Conservation (phyloP, 2,888 invertebrate genomes). For the Cosmia pyralina region DNA sequence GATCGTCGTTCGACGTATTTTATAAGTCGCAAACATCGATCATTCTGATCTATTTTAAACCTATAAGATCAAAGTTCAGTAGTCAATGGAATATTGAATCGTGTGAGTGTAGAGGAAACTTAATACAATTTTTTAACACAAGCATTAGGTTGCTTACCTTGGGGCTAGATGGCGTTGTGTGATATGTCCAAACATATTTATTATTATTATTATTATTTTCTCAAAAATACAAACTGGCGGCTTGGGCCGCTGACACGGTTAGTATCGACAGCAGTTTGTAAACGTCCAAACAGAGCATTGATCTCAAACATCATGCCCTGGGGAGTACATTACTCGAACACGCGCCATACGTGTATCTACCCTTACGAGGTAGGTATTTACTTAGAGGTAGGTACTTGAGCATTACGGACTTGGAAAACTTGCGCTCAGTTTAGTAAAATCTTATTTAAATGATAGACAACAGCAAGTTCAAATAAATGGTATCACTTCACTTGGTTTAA, state of each 20-base stretch:
- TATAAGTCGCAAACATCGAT: slow-evolving; percentile 10
- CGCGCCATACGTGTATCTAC: background rate
- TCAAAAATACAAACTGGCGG: background rate
- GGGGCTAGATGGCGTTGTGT: too few relatives aligned
- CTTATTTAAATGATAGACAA: too few relatives aligned
- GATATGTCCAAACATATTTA: too few relatives aligned
- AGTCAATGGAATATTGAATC: background rate
- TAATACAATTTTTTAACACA: slow-evolving; percentile 15
- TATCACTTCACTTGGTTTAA: too few relatives aligned
- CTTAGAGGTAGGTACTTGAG: too few relatives aligned
- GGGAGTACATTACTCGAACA: slow-evolving; percentile 43
- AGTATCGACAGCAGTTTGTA: slow-evolving; percentile 27
- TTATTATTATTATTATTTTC: too few relatives aligned
- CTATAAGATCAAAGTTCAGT: slow-evolving; percentile 7
- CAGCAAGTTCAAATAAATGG: too few relatives aligned
- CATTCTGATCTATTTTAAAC: slow-evolving; percentile 23
- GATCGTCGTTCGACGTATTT: slow-evolving; percentile 9
- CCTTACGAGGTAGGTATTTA: slow-evolving; percentile 11
- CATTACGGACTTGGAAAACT: too few relatives aligned
- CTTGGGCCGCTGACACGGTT: background rate
- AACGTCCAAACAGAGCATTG: slow-evolving; percentile 33
- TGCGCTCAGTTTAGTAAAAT: too few relatives aligned
- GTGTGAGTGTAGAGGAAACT: background rate
- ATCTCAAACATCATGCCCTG: slow-evolving; percentile 38
- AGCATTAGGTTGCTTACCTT: too few relatives aligned